phyloP scores from a whole-genome alignment of 2,888 invertebrate genomes.

The Melieria crassipennis region DNA sequence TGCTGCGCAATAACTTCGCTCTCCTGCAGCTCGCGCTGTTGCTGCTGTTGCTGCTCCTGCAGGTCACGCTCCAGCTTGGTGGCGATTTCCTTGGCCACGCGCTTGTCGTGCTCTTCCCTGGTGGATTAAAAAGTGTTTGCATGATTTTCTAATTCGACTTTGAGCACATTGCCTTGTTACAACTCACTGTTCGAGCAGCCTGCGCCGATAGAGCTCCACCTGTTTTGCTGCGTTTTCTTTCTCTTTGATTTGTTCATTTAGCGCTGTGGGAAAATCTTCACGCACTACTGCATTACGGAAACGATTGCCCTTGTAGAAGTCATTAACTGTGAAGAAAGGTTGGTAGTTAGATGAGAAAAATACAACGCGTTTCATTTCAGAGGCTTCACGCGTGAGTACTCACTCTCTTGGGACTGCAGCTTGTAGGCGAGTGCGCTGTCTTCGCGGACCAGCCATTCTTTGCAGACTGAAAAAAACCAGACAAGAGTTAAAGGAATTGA shows the following conservation, averaged over 20 bases:
- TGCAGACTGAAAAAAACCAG: conserved; percentile 70
- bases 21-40: conserved; percentile 68
- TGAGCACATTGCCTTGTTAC: background rate
- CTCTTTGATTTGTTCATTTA: conserved; percentile 77
- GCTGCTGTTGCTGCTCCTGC: conserved; percentile 66
- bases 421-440: conserved; percentile 84
- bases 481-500: conserved; percentile 48
- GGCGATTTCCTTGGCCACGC: conserved; percentile 75
- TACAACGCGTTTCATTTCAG: too few relatives aligned
- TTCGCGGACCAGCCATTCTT: conserved; percentile 85
- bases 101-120: conserved; percentile 76
- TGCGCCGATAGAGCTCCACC: conserved; percentile 68
- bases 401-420: conserved; percentile 84
- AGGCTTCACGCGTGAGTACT: conserved; percentile 48
- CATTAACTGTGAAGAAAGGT: conserved; percentile 69
- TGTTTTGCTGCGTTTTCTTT: conserved; percentile 73
- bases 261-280: conserved; percentile 80
- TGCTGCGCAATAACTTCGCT: conserved; percentile 68
- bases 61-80: conserved; percentile 72
- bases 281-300: conserved; percentile 79
- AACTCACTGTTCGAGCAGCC: conserved; percentile 72
- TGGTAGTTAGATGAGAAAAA: background rate
- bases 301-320: conserved; percentile 81
- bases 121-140: conserved; percentile 21
- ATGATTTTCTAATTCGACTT: background rate